Conservation (phyloP, 2,888 invertebrate species). For the Stegana nigrithorax region DNA sequence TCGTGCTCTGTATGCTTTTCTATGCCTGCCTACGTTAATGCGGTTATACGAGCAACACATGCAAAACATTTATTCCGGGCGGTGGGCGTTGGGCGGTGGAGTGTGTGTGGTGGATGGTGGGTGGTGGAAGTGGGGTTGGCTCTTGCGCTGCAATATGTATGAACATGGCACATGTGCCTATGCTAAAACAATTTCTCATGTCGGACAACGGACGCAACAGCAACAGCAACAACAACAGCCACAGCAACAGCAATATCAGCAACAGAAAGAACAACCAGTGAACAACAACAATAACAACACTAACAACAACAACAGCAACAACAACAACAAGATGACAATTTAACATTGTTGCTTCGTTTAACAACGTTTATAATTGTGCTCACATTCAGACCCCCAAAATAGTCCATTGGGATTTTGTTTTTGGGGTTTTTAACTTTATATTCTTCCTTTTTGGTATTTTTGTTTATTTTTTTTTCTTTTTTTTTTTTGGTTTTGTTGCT, state of each 20-base stretch:
- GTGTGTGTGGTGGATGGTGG: neutral
- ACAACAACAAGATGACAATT: slow-evolving; percentile 38
- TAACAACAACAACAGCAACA: too few relatives aligned
- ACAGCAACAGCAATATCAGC: too few relatives aligned
- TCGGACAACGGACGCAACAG: neutral
- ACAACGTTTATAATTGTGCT: slow-evolving; percentile 46
- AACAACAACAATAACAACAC: neutral
- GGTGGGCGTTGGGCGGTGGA: neutral
- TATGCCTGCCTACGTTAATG: slow-evolving; percentile 10
- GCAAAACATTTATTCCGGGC: neutral
- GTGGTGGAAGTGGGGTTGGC: too few relatives aligned
- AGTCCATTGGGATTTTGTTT: slow-evolving; percentile 11
- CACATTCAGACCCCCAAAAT: neutral
- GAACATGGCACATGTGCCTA: neutral
- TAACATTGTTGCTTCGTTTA: slow-evolving; percentile 50
- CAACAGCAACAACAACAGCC: too few relatives aligned
- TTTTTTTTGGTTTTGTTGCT: slow-evolving; percentile 6
- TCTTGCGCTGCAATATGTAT: too few relatives aligned
- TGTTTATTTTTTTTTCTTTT: slow-evolving; percentile 19
- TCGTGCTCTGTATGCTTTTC: too few relatives aligned
- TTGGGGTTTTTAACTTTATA: neutral
- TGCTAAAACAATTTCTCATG: slow-evolving; percentile 1
- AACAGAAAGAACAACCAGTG: too few relatives aligned
- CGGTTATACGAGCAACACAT: neutral
- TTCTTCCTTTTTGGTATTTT: slow-evolving; percentile 38